These are phyloP conservation scores for Rattus norvegicus DNA, from an alignment of 2,113 vertebrate genomes.

Conservation along the genomic window GRCr8 NC_086030.1:48765001-48765500, in stretches of 20 bases:
- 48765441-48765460: too few species aligned
- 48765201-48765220: too few species aligned
- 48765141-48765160: not conserved
- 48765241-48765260: too few species aligned
- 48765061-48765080: not conserved
- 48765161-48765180: not conserved
- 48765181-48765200: not conserved
- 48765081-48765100: not conserved
- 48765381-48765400: not conserved
- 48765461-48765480: not conserved
- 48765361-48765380: not conserved
- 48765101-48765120: not conserved
- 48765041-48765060: not conserved
- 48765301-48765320: too few species aligned
- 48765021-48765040: not conserved
- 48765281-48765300: too few species aligned
- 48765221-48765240: too few species aligned
- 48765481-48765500: not conserved
- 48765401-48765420: not conserved
- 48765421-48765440: not conserved
- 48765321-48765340: not conserved
- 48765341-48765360: not conserved
- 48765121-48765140: not conserved
- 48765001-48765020: not conserved
- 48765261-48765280: too few species aligned